phyloP scores from a whole-genome alignment of 2,113 vertebrate species.

The Lepisosteus oculatus region DNA sequence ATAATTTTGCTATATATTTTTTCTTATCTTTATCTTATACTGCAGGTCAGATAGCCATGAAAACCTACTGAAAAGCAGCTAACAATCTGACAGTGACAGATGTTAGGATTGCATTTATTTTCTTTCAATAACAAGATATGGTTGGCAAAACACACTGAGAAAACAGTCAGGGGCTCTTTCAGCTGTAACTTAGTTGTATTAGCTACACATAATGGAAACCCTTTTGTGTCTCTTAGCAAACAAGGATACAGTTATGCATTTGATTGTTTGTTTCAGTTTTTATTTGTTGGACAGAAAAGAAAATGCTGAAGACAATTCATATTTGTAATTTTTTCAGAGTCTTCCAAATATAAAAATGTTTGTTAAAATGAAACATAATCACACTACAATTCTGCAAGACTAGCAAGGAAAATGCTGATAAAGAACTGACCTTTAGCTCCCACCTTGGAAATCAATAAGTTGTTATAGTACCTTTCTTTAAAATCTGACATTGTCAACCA shows the following conservation, averaged over 20 bases:
- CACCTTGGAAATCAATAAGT: constrained; percentile 2
- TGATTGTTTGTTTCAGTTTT: constrained; percentile 8
- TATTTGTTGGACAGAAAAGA: not conserved
- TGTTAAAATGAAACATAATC: constrained; percentile 12
- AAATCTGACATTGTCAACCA: not conserved
- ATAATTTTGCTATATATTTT: no score
- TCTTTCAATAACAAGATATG: not conserved
- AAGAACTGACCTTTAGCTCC: constrained; percentile 4
- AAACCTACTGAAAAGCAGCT: no score
- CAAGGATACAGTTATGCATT: not conserved
- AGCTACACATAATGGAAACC: not conserved
- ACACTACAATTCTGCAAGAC: constrained; percentile 3
- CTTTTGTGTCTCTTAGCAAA: not conserved
- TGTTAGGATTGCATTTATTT: not conserved
- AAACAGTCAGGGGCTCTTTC: not conserved
- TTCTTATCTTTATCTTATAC: no score
- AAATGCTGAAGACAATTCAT: not conserved
- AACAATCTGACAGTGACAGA: no score
- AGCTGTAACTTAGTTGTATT: constrained; percentile 3
- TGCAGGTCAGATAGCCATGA: no score
- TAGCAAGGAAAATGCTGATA: not conserved
- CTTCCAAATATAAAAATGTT: constrained; percentile 3
- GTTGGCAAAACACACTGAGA: not conserved
- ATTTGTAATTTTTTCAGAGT: constrained; percentile 9
- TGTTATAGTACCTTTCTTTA: not conserved